phyloP scores from a whole-genome alignment of 2,888 invertebrate genomes.

The Eucera pruinosa region DNA sequence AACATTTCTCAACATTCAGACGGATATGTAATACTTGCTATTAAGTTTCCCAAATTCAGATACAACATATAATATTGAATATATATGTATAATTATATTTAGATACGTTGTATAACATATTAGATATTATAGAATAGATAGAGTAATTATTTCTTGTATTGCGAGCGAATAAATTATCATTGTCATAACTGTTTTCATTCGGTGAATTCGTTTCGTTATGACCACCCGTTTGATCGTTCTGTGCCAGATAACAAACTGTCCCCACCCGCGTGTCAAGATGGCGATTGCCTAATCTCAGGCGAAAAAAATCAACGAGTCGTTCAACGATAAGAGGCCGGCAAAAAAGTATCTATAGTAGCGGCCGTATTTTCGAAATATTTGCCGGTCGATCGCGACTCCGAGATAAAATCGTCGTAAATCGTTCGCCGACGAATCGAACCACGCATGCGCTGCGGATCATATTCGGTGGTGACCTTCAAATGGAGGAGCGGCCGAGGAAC shows the following conservation, averaged over 20 bases:
- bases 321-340: slow-evolving; percentile 15
- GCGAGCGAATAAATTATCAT: too few relatives aligned
- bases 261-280: slow-evolving; percentile 35
- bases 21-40: too few relatives aligned
- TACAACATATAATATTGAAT: too few relatives aligned
- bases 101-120: too few relatives aligned
- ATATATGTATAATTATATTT: too few relatives aligned
- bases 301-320: slow-evolving; percentile 36
- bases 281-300: slow-evolving; percentile 54
- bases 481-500: slow-evolving; percentile 70
- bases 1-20: too few relatives aligned
- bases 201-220: slow-evolving; percentile 4
- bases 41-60: too few relatives aligned
- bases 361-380: slow-evolving; percentile 59
- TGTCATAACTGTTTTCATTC: too few relatives aligned
- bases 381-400: neutral
- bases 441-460: neutral
- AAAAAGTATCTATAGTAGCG: slow-evolving; percentile 17
- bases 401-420: slow-evolving; percentile 7
- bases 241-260: slow-evolving; percentile 37
- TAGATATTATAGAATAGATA: too few relatives aligned
- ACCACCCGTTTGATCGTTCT: slow-evolving; percentile 23
- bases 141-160: too few relatives aligned
- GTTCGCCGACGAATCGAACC: neutral
- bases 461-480: slow-evolving; percentile 51